phyloP scores from a whole-genome alignment of 2,113 vertebrate genomes.

The Oncorhynchus masou region DNA sequence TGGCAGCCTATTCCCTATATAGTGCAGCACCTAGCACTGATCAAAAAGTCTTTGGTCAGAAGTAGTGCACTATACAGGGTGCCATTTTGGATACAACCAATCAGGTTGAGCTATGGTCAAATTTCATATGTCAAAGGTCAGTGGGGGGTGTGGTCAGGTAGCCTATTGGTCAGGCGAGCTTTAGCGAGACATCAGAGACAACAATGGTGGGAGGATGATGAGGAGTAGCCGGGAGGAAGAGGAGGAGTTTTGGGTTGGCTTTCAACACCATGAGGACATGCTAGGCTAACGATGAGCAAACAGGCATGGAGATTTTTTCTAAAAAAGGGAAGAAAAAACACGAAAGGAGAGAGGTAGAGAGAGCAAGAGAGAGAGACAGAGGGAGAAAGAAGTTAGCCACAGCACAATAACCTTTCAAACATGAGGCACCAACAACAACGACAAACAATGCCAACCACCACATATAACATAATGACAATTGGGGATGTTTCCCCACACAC shows the following conservation, averaged over 20 bases:
- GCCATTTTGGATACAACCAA: neutral
- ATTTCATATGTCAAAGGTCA: conserved; percentile 71
- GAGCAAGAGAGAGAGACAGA: conserved; percentile 15
- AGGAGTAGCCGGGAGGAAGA: conserved; percentile 67
- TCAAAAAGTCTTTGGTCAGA: no score
- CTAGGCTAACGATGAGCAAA: conserved; percentile 99
- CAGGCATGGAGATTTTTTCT: conserved; percentile 97
- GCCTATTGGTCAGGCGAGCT: conserved; percentile 90
- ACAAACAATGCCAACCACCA: conserved; percentile 63
- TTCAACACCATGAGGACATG: conserved; percentile 99
- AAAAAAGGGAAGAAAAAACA: conserved; percentile 81
- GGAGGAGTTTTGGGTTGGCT: conserved; percentile 77
- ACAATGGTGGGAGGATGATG: conserved; percentile 97
- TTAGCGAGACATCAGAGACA: conserved; percentile 83
- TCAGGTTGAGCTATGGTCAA: conserved; percentile 96
- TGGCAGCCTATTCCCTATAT: no score
- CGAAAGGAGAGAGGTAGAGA: conserved; percentile 9
- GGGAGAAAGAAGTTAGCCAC: conserved; percentile 65
- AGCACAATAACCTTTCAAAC: conserved; percentile 71
- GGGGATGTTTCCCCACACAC: conserved; percentile 35
- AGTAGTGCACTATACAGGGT: no score
- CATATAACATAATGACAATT: conserved; percentile 44
- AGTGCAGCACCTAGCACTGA: no score
- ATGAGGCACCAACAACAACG: conserved; percentile 64
- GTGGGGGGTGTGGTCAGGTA: conserved; percentile 75